Base-by-base conservation (phyloP, 2,888 invertebrate species). In the Julus scanicus region DNA sequence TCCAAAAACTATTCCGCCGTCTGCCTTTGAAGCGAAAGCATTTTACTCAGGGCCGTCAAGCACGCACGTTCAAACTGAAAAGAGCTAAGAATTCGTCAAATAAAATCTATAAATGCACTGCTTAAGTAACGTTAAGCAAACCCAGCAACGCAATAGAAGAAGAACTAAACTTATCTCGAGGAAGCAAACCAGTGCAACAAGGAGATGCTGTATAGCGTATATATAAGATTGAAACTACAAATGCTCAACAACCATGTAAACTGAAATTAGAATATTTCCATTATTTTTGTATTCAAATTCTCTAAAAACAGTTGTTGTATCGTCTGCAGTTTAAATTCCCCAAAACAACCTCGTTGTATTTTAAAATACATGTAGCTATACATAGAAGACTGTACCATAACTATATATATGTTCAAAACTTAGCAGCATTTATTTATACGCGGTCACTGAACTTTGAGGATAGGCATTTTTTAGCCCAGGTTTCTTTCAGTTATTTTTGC, bases 1-100 rank as follows among this genome's bases (percentile, higher is more conserved):
- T 63, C 63, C 6, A 15, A 63, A 20, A 63, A n/a, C n/a, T 63
- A 63, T 63, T 63, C 63, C 63, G 63, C 63, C 63, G 63, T 63
- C 63, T 63, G 63, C 63, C 63, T 63, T 63, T 63, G 63, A 63
- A 84, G 84, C 84, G 37, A 84, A 84, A 29, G 84, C 84, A 84
- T 84, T 44, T 44, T 63, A 17, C n/a, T 63, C 63, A 63, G 63
- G 63, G 63, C 63, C 63, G 20, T 63, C 63, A 63, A 63, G 63
- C 63, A 63, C 63, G 63, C 63, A 63, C 63, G 63, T 63, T 63
- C 63, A 63, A 63, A 63, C 63, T 63, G 4, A 63, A 17, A 63
- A 63, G n/a, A 63, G 63, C 20, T n/a, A 63, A 63, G 9, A 63
- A 63, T 5, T 63, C 17, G 63, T 63, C n/a, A 20, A 63, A 63